A percentile compares a stretch with the other conserved stretches of the same genome.
Conservation (phyloP, 2,888 invertebrate genomes). For the Plagodis pulveraria region DNA sequence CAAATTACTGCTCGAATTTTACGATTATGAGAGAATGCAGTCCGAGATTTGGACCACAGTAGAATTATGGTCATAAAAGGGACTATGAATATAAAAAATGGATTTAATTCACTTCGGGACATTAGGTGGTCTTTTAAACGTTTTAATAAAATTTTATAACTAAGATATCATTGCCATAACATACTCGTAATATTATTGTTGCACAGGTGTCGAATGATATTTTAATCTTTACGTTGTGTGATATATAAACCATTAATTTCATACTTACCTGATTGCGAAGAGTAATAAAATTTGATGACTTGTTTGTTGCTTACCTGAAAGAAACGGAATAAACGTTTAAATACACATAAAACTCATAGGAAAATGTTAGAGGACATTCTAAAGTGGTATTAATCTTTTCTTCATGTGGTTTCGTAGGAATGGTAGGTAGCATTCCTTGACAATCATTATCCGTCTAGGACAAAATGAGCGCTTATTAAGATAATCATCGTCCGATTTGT, state of each 20-base stretch:
- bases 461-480: conserved; percentile 74
- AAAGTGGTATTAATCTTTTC: conserved; percentile 30
- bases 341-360: conserved; percentile 11
- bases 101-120: conserved; percentile 32
- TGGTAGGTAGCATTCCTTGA: conserved; percentile 37
- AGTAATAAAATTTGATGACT: conserved; percentile 37
- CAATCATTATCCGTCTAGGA: conserved; percentile 62
- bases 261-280: conserved; percentile 43
- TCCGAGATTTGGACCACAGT: conserved; percentile 38
- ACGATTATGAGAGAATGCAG: conserved; percentile 45
- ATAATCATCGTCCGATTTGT: conserved; percentile 62
- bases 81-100: conserved; percentile 34
- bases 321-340: conserved; percentile 38
- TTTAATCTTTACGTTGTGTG: conserved; percentile 2
- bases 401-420: conserved; percentile 36
- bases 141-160: conserved; percentile 25
- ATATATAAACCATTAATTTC: conserved; percentile 27
- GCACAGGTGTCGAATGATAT: conserved; percentile 1
- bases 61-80: conserved; percentile 33
- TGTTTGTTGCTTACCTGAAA: conserved; percentile 58
- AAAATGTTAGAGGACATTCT: conserved; percentile 25
- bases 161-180: conserved; percentile 26
- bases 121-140: conserved; percentile 23
- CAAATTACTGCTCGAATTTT: conserved; percentile 57
- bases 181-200: conserved; percentile 1